These are phyloP conservation scores for Aphelocoma californica DNA, from an alignment of 2,797 vertebrate species.

Conservation along the genomic window DNA sequence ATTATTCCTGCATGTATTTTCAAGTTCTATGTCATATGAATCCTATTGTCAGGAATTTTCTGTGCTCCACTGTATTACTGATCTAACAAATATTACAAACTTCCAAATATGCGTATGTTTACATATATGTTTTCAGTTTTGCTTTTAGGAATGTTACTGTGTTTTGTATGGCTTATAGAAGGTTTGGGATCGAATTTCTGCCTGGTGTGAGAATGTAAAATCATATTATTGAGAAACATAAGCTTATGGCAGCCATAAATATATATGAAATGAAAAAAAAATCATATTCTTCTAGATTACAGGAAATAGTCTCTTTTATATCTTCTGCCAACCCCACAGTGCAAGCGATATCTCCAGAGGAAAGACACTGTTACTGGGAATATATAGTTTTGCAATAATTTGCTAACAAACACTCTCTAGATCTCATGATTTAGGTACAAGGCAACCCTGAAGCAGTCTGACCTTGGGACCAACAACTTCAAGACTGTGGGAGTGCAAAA, in stretches of 20 bases:
- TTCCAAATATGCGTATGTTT: constrained; percentile 51
- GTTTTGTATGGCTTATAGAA: not conserved
- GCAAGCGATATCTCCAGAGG: not conserved
- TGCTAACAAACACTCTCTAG: not conserved
- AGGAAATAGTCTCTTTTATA: not conserved
- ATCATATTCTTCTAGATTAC: not conserved
- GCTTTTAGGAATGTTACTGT: constrained; percentile 22
- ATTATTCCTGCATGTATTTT: constrained; percentile 48
- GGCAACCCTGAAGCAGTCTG: not conserved
- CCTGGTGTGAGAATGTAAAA: not conserved
- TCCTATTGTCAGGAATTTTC: constrained; percentile 48
- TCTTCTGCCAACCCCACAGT: not conserved
- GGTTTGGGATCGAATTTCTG: not conserved
- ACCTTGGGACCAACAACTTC: not conserved
- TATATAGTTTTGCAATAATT: not conserved
- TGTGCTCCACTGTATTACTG: constrained; percentile 42
- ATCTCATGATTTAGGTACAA: not conserved
- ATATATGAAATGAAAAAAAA: not conserved
- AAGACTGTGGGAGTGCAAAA: not conserved
- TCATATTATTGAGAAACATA: not conserved
- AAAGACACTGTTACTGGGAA: not conserved
- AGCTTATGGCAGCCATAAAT: not conserved
- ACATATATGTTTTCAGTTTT: constrained; percentile 21
- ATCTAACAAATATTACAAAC: constrained; percentile 47
- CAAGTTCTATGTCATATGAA: constrained; percentile 34